Conservation (phyloP, 1,140 invertebrate genomes). For the Heterodera carotae region DNA sequence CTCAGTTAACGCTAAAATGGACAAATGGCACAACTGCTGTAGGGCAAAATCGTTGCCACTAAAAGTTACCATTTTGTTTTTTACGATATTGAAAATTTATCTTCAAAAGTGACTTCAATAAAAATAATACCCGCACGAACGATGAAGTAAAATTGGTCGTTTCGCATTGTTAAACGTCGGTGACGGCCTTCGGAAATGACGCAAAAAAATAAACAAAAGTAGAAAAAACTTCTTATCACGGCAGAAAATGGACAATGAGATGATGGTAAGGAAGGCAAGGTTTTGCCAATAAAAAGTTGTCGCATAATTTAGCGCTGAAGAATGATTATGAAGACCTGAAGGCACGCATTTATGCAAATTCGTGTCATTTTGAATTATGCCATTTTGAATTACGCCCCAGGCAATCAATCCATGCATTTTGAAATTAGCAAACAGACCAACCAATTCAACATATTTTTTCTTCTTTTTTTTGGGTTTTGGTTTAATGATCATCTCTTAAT, state of each 20-base stretch:
- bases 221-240: neutral
- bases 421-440: too few species aligned
- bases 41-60: neutral
- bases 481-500: too few species aligned
- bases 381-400: too few species aligned
- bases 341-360: too few species aligned
- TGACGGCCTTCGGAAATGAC: neutral
- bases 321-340: too few species aligned
- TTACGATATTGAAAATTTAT: neutral
- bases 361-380: too few species aligned
- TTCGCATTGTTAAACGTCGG: neutral
- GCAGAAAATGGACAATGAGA: neutral
- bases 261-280: neutral
- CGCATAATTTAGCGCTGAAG: neutral
- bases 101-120: neutral
- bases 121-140: slow-evolving; percentile 4
- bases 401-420: too few species aligned
- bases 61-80: neutral
- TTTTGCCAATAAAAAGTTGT: neutral
- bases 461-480: too few species aligned
- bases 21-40: too few species aligned
- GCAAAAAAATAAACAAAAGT: neutral
- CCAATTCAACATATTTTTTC: too few species aligned
- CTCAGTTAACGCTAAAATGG: slow-evolving; percentile 22
- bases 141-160: slow-evolving; percentile 3